Conservation (phyloP, 2,888 invertebrate genomes). For the Rhynchonema sp. region DNA sequence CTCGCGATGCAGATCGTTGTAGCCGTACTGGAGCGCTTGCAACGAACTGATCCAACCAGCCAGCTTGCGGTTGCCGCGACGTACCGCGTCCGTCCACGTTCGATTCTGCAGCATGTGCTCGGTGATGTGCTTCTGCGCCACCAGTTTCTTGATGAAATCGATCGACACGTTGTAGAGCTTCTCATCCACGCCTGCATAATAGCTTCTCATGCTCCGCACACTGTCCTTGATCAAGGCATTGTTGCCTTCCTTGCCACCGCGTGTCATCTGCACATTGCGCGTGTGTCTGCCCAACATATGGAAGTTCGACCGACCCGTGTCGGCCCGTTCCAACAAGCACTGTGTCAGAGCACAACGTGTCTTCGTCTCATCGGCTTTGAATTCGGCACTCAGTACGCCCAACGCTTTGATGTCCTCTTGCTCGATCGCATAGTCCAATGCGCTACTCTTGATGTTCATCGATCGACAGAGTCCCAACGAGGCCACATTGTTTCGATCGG, state of each 20-base stretch:
- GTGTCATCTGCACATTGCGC: constrained; percentile 29
- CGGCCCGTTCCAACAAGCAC: constrained; percentile 17
- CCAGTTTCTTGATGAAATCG: not conserved
- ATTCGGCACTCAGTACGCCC: constrained; percentile 15
- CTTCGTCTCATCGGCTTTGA: not conserved
- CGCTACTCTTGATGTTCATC: constrained; percentile 12
- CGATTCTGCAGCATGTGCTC: not conserved
- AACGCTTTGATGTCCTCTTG: constrained; percentile 26
- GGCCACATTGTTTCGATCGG: constrained; percentile 26
- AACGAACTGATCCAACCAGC: constrained; percentile 3
- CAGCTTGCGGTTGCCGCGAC: constrained; percentile 4
- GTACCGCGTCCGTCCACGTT: not conserved
- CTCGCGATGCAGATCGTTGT: constrained; percentile 31
- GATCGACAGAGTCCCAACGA: constrained; percentile 15
- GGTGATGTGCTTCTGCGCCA: constrained; percentile 1
- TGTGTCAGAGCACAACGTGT: constrained; percentile 8
- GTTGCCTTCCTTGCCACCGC: constrained; percentile 37
- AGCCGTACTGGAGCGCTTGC: constrained; percentile 11
- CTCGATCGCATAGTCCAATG: constrained; percentile 26
- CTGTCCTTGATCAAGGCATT: constrained; percentile 32
- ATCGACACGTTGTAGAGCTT: not conserved
- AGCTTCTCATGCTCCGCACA: not conserved
- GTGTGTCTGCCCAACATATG: constrained; percentile 29
- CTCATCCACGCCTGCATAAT: no score
- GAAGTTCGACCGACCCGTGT: constrained; percentile 26